phyloP scores from a whole-genome alignment of 2,797 vertebrate genomes.

The Gambusia yucatana region DNA sequence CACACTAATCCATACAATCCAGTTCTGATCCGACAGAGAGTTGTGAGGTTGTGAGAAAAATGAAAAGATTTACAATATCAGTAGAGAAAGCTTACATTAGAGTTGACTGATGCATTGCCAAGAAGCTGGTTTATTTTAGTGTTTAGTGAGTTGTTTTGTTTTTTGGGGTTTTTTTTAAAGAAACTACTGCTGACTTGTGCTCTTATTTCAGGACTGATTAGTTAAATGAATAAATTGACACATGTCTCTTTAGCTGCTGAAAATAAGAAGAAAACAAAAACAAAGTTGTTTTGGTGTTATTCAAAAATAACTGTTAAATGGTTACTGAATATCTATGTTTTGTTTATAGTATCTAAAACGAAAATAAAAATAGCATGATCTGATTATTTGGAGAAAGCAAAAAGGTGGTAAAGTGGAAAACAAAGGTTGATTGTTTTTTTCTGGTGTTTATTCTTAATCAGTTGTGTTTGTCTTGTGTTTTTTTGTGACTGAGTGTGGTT shows the following conservation, averaged over 20 bases:
- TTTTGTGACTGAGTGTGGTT: not conserved
- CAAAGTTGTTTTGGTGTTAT: not conserved
- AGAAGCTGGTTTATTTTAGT: not conserved
- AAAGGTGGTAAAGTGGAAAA: not conserved
- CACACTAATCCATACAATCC: conserved; percentile 39
- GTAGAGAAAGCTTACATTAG: conserved; percentile 2
- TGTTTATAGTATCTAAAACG: not conserved
- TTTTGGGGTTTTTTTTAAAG: too few relatives aligned
- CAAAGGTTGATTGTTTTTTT: not conserved
- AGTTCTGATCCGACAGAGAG: not conserved
- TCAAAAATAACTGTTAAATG: not conserved
- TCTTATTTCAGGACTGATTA: not conserved
- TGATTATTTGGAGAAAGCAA: not conserved
- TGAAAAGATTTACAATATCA: not conserved
- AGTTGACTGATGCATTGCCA: not conserved
- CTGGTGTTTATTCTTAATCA: too few relatives aligned
- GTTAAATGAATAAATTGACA: not conserved
- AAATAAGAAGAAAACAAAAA: not conserved
- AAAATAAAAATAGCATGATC: not conserved
- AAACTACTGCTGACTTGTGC: not conserved
- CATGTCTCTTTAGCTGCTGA: not conserved
- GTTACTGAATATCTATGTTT: not conserved
- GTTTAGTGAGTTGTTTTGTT: not conserved
- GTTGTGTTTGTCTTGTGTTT: not conserved
- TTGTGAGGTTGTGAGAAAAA: conserved; percentile 19